phyloP scores from a whole-genome alignment of 2,113 vertebrate species.

The Acrocephalus kingi region DNA sequence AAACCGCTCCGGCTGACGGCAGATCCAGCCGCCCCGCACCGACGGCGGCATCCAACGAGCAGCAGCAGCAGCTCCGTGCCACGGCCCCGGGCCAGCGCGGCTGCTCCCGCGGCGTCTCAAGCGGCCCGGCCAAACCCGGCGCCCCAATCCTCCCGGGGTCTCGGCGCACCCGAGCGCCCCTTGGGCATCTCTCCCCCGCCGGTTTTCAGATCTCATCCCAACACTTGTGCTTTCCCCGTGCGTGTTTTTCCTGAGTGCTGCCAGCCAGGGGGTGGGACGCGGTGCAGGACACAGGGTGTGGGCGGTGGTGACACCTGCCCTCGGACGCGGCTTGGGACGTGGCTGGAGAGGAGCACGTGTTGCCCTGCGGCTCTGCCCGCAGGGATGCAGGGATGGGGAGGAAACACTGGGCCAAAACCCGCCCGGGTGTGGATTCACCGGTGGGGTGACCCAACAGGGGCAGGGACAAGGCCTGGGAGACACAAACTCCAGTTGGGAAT shows the following conservation, averaged over 20 bases:
- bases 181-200: neutral
- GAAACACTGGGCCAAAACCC: accelerated
- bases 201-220: conserved; percentile 17
- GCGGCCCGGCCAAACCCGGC: neutral
- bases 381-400: neutral
- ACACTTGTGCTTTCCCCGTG: neutral
- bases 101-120: neutral
- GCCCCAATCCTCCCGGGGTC: neutral
- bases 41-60: neutral
- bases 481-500: accelerated
- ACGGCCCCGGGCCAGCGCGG: neutral
- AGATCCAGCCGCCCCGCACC: neutral
- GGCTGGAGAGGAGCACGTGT: neutral
- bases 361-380: neutral
- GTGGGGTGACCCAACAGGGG: accelerated
- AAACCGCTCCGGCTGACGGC: conserved; percentile 31
- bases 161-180: neutral
- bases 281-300: neutral
- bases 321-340: neutral
- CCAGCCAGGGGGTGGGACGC: neutral
- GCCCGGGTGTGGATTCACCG: accelerated
- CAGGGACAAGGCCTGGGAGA: neutral
- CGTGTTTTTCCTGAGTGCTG: neutral
- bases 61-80: neutral
- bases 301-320: neutral